Conservation (phyloP, 2,113 vertebrate genomes). For the Epinephelus fuscoguttatus region DNA sequence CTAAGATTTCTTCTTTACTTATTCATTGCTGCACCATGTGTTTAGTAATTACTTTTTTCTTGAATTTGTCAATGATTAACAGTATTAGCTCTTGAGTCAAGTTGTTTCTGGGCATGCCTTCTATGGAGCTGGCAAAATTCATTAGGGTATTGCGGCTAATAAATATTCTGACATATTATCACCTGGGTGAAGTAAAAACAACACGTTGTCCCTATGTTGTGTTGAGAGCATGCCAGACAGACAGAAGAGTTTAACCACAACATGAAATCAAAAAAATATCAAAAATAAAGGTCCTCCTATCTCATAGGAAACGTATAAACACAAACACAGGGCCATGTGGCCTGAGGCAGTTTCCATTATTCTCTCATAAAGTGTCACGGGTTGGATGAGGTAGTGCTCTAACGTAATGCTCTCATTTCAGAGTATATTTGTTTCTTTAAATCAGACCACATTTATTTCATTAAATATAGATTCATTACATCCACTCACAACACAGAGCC, state of each 20-base stretch:
- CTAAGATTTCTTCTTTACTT: not conserved
- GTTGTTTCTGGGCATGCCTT: slow-evolving; percentile 32
- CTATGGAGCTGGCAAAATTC: slow-evolving; percentile 1
- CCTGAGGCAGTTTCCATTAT: slow-evolving; percentile 53
- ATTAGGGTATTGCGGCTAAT: slow-evolving; percentile 14
- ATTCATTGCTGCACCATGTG: not conserved
- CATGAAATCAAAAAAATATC: slow-evolving; percentile 45
- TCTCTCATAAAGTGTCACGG: slow-evolving; percentile 32
- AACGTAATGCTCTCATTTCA: slow-evolving; percentile 35
- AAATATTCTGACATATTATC: slow-evolving; percentile 47
- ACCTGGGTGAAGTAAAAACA: slow-evolving; percentile 11
- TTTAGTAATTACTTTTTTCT: slow-evolving; percentile 39
- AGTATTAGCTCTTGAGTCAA: slow-evolving; percentile 22
- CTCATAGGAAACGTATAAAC: slow-evolving; percentile 66
- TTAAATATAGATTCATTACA: slow-evolving; percentile 22
- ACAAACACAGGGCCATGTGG: slow-evolving; percentile 59
- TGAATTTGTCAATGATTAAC: slow-evolving; percentile 27
- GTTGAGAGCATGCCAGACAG: slow-evolving; percentile 49
- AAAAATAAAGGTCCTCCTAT: slow-evolving; percentile 59
- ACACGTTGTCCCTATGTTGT: slow-evolving; percentile 37
- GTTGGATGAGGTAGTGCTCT: slow-evolving; percentile 33
- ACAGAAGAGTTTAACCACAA: slow-evolving; percentile 26
- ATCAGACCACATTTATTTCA: slow-evolving; percentile 28
- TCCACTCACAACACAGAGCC: slow-evolving; percentile 3
- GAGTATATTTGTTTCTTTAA: slow-evolving; percentile 41